Base-by-base conservation (phyloP, 1,140 invertebrate genomes). In the Spodoptera litura region DNA sequence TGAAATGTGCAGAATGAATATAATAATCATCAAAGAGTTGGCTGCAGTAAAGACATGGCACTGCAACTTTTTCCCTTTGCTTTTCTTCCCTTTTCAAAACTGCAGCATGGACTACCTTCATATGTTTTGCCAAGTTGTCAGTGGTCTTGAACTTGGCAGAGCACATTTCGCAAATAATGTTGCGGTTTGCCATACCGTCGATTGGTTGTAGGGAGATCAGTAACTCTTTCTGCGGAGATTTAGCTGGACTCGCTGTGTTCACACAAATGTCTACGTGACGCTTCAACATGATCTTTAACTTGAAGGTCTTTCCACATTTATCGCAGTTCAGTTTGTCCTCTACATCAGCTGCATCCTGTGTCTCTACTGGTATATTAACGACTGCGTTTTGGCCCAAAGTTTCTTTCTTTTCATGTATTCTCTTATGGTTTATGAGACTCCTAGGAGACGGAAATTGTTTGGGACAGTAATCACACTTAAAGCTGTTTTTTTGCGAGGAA, bases 231-330 rank as follows among this genome's bases (percentile, higher is more conserved):
- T 82, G 64, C 12, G 81, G 83, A 31, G 79, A 77, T 13, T 53
- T 53, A 25, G 53, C 58, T 12, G 58, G 68, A 38, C 20, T 52
- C 55, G 85, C 79, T 2, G 78, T 77, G 27, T 78, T 85, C 0
- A 71, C 70, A 55, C 88, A 94, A 11, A 81, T 56, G 4, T 90
- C 91, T 2, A 53, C 35, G 72, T 92, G 90, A 3, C 89, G 82
- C 51, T 91, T 91, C 55, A 92, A 75, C 89, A 92, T 91, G n/a
- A 92, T 91, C 64, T 94, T 94, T 56, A 94, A 84, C 76, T 94
- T 95, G 70, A 94, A 95, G 5, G 86, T 88, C 74, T 93, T 94
- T 9, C 87, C 89, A 75, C 94, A 95, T 77, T 88, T 90, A 0
- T 91, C 87, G 68, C 94, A 95, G 5, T 73, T 86, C 12, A 92